Conservation (phyloP, 2,113 vertebrate genomes). For the Menura novaehollandiae region DNA sequence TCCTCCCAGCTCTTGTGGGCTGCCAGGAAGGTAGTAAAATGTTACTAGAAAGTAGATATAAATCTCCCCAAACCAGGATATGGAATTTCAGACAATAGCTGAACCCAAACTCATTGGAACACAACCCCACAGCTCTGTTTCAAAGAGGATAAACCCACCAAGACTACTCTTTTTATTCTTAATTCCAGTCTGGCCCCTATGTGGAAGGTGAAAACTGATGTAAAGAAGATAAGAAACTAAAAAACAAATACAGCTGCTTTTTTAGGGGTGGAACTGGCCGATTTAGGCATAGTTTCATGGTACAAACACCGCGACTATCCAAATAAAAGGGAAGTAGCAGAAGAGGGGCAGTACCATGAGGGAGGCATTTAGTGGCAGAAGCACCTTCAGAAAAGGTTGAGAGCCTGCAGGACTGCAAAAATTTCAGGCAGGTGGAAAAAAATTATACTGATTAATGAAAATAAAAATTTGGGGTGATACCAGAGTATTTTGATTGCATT, state of each 20-base stretch:
- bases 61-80: not conserved
- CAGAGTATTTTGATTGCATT: not conserved
- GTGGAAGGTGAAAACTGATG: not conserved
- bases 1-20: not conserved
- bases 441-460: not conserved
- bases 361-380: not conserved
- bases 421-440: not conserved
- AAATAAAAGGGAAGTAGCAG: not conserved
- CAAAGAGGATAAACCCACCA: not conserved
- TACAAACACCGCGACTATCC: rapidly evolving
- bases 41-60: not conserved
- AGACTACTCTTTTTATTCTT: not conserved
- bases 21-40: not conserved
- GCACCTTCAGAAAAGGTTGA: not conserved
- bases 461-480: not conserved
- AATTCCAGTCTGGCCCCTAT: not conserved
- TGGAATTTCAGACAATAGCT: not conserved
- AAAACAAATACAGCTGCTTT: not conserved
- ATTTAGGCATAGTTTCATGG: not conserved
- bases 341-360: not conserved
- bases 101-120: rapidly evolving
- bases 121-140: not conserved
- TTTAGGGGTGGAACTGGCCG: not conserved
- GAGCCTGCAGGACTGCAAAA: not conserved
- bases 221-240: not conserved